A percentile compares a stretch with the other conserved stretches of the same genome.
Conservation (phyloP, 2,888 invertebrate genomes). For the Vannuccia rotundouncinata region DNA sequence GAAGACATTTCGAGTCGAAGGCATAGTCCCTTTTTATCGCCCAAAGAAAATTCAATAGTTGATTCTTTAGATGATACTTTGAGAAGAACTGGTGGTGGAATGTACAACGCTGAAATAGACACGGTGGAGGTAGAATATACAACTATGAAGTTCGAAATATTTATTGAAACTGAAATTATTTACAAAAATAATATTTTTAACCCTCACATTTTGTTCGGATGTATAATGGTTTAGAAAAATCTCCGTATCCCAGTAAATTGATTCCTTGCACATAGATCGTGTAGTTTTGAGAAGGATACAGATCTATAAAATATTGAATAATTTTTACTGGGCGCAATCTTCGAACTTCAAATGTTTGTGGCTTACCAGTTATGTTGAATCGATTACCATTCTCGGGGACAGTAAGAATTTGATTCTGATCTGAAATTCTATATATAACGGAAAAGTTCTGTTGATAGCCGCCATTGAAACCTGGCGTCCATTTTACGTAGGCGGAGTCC, state of each 20-base stretch:
- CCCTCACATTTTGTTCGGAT: slow-evolving; percentile 45
- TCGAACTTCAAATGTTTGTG: not conserved
- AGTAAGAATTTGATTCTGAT: not conserved
- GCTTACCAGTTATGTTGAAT: not conserved
- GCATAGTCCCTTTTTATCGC: not conserved
- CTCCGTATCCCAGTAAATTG: slow-evolving; percentile 45
- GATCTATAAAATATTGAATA: slow-evolving; percentile 44
- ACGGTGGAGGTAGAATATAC: not conserved
- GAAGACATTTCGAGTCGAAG: not conserved
- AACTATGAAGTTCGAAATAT: not conserved
- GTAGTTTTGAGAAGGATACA: slow-evolving; percentile 46
- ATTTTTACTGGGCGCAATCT: slow-evolving; percentile 36
- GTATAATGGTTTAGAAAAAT: slow-evolving; percentile 43
- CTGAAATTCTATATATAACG: slow-evolving; percentile 41
- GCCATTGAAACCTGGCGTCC: slow-evolving; percentile 50
- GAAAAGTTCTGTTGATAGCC: slow-evolving; percentile 47
- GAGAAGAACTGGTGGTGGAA: not conserved
- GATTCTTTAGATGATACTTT: not conserved
- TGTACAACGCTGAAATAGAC: not conserved
- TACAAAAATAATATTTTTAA: no score
- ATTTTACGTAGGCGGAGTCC: slow-evolving; percentile 48
- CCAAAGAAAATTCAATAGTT: not conserved
- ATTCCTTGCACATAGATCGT: slow-evolving; percentile 45
- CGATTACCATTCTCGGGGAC: not conserved
- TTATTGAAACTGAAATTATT: no score